Base-by-base conservation (phyloP, 2,797 vertebrate genomes). In the Cygnus olor region DNA sequence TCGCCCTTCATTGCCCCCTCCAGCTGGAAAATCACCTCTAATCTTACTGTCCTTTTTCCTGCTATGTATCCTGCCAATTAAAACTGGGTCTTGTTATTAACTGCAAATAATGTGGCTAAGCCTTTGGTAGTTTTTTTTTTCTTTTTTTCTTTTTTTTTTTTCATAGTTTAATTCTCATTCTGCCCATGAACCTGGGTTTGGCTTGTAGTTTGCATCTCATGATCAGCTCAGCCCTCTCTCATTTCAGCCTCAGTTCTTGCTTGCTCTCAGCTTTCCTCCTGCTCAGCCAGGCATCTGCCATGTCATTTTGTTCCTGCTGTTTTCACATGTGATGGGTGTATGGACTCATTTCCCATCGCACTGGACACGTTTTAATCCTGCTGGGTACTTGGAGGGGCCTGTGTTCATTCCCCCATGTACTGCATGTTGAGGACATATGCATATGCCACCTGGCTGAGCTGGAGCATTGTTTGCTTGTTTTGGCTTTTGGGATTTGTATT, bases 11-110 rank as follows among this genome's bases (percentile, higher is more conserved):
- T 49, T 80, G 13, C 47, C 34, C 84, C 30, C 51, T 82, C 63
- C 51, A 87, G 44, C 49, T 94, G 90, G 90, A 95, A 96, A 94
- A 88, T 86, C 81, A 63, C 30, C 65, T 94, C 76, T 87, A 84
- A 91, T 95, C 91, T 94, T 70, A 38, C 61, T 85, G 76, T 24
- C 53, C 80, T 79, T 91, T 91, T 93, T 80, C 74, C 85, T 91
- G 80, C 49, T 89, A 24, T 68, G 49, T 49, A 90, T 95, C 74
- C 72, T 96, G 80, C 63, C 81, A 94, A 53, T 82, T 94, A 71
- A 91, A 94, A 88, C 19, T 58, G 85, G 38, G 22, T 47, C n/a
- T 73, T 90, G 77, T 65, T 89, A 90, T 58, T 77, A 81, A 80
- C 81, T 51, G 56, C 47, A 89, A 91, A 93, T 85, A 90, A 49